Evolutionary conservation across 2,113 vertebrate genomes (phyloP).

Genomic region (Capricornis sumatraensis): DNA sequence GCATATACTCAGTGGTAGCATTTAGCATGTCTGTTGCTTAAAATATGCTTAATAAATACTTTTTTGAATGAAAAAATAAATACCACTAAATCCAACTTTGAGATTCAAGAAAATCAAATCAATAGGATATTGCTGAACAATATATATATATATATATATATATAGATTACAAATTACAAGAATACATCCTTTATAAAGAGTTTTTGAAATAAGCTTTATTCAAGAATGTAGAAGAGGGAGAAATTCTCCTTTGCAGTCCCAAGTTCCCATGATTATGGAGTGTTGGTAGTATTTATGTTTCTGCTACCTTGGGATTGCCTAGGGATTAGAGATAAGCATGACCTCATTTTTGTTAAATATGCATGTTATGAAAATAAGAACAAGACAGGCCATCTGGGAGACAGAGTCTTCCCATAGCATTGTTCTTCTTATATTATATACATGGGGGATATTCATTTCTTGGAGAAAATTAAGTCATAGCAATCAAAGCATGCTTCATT

Average conservation of each 20-base stretch:
- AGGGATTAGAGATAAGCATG: conserved; percentile 35
- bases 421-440: conserved; percentile 44
- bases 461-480: conserved; percentile 68
- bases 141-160: background rate
- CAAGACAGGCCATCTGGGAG: conserved; percentile 42
- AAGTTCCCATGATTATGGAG: background rate
- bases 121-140: background rate
- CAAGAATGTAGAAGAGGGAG: background rate
- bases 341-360: conserved; percentile 49
- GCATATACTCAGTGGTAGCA: background rate
- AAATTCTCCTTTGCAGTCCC: background rate
- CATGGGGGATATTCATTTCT: conserved; percentile 45
- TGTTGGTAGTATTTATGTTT: conserved; percentile 28
- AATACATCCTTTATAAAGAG: background rate
- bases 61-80: conserved; percentile 19
- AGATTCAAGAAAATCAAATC: conserved; percentile 4
- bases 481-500: conserved; percentile 60
- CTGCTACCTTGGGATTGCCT: conserved; percentile 9
- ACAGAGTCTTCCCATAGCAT: conserved; percentile 49
- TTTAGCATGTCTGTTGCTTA: background rate
- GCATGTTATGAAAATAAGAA: conserved; percentile 34
- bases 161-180: background rate
- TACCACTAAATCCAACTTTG: background rate
- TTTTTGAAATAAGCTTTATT: background rate
- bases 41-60: background rate